phyloP scores from a whole-genome alignment of 2,888 invertebrate genomes.

The Euclidia mi region DNA sequence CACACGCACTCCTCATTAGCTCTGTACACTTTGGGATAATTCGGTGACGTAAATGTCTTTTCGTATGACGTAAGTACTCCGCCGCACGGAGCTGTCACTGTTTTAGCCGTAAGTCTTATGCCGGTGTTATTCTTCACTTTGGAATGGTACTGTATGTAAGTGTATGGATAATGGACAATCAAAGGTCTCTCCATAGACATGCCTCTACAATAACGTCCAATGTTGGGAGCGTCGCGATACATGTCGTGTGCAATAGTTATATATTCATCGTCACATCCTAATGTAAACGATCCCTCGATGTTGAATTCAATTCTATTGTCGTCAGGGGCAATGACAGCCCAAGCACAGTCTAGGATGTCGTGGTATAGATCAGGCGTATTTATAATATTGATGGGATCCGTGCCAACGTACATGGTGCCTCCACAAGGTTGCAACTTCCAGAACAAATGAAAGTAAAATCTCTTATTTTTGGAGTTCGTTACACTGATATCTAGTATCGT shows the following conservation, averaged over 20 bases:
- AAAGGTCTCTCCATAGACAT: constrained; percentile 81
- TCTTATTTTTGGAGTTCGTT: constrained; percentile 33
- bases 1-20: constrained; percentile 95
- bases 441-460: constrained; percentile 81
- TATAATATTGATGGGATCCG: constrained; percentile 65
- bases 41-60: constrained; percentile 88
- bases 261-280: constrained; percentile 75
- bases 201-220: constrained; percentile 91
- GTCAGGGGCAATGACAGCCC: constrained; percentile 89
- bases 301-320: constrained; percentile 76
- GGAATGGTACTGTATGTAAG: constrained; percentile 93
- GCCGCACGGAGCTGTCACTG: constrained; percentile 91
- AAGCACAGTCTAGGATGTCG: constrained; percentile 92
- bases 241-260: constrained; percentile 82
- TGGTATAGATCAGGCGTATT: constrained; percentile 78
- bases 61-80: constrained; percentile 88
- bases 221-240: constrained; percentile 81
- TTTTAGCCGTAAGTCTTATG: constrained; percentile 66
- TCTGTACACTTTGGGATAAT: constrained; percentile 91
- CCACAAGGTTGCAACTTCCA: constrained; percentile 91
- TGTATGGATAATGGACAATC: constrained; percentile 81
- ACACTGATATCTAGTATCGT: constrained; percentile 65
- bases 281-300: constrained; percentile 67
- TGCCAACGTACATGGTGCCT: constrained; percentile 83
- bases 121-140: constrained; percentile 68